phyloP scores from a whole-genome alignment of 2,113 vertebrate genomes.

The Nycticebus coucang region DNA sequence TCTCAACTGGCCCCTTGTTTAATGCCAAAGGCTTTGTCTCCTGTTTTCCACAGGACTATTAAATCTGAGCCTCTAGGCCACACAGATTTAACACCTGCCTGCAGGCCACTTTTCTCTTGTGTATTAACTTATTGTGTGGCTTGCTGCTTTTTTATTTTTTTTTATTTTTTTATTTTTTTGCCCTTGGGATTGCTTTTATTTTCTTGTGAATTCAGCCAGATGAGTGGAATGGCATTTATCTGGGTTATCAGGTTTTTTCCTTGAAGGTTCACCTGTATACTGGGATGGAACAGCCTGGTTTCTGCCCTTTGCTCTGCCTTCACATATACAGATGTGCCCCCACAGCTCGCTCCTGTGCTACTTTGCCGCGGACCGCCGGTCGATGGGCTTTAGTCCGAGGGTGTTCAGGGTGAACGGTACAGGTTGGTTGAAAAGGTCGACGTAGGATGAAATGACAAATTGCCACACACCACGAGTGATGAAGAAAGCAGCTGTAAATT shows the following conservation, averaged over 20 bases:
- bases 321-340: not conserved
- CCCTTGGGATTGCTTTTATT: not conserved
- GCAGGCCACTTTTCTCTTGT: not conserved
- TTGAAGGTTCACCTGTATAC: not conserved
- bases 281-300: not conserved
- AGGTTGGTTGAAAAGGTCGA: no score
- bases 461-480: no score
- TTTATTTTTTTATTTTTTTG: not conserved
- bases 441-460: no score
- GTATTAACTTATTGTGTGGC: not conserved
- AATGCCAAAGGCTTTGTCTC: not conserved
- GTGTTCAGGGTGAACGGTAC: no score
- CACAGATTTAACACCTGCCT: not conserved
- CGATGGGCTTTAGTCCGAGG: no score
- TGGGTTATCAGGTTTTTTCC: not conserved
- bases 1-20: not conserved
- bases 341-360: not conserved
- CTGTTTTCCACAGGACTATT: not conserved
- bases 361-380: no score
- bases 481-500: no score
- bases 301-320: not conserved
- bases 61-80: not conserved
- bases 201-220: not conserved
- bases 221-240: not conserved
- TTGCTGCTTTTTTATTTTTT: not conserved